Conservation (phyloP, 1,140 invertebrate species). For the Spodoptera frugiperda region DNA sequence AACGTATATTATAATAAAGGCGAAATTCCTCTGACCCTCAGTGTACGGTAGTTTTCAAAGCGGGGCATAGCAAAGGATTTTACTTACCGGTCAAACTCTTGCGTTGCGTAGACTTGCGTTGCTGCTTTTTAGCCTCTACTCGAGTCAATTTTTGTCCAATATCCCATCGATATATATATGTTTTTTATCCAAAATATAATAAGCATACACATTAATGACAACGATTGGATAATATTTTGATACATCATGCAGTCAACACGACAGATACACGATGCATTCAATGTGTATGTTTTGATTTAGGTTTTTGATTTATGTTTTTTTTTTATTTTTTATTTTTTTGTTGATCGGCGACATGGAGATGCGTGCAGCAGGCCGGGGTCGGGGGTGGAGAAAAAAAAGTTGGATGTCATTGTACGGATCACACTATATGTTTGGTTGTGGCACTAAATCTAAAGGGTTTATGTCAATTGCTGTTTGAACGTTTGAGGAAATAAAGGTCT, state of each 20-base stretch:
- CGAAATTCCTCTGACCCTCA: slow-evolving; percentile 52
- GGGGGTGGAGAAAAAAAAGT: slow-evolving; percentile 81
- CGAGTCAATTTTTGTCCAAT: slow-evolving; percentile 61
- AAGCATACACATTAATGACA: slow-evolving; percentile 83
- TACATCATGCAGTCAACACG: slow-evolving; percentile 81
- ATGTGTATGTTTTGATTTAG: slow-evolving; percentile 76
- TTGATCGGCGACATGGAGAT: slow-evolving; percentile 76
- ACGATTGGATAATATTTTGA: slow-evolving; percentile 64
- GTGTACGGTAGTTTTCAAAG: slow-evolving; percentile 65
- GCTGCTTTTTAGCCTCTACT: slow-evolving; percentile 96
- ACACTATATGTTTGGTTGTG: slow-evolving; percentile 75
- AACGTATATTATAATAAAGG: slow-evolving; percentile 4
- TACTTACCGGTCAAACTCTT: slow-evolving; percentile 94
- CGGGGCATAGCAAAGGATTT: slow-evolving; percentile 75
- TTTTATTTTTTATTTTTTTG: slow-evolving; percentile 62
- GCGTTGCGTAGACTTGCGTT: slow-evolving; percentile 89
- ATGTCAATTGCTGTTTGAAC: slow-evolving; percentile 57
- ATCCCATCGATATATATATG: slow-evolving; percentile 56
- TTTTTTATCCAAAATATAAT: slow-evolving; percentile 63
- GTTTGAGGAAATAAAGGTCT: slow-evolving; percentile 50
- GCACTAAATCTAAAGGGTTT: slow-evolving; percentile 72
- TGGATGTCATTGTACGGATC: slow-evolving; percentile 83
- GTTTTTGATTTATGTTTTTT: slow-evolving; percentile 56
- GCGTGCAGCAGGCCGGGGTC: slow-evolving; percentile 79
- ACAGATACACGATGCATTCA: slow-evolving; percentile 81